Conservation (phyloP, 2,888 invertebrate species). For the Bellardia pandia region DNA sequence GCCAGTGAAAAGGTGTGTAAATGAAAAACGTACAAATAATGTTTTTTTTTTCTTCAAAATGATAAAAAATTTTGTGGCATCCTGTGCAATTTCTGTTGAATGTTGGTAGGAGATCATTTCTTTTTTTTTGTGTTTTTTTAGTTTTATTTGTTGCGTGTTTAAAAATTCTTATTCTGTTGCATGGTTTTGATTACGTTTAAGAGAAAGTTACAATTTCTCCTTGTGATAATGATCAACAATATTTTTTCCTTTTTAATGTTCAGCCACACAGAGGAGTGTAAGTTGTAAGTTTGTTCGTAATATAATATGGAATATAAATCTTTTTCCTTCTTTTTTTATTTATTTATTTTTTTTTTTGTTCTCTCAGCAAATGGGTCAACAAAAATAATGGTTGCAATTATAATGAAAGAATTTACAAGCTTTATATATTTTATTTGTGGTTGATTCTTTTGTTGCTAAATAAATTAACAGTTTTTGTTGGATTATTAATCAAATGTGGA, state of each 20-base stretch:
- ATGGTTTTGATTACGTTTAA: conserved; percentile 62
- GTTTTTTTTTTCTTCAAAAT: conserved; percentile 2
- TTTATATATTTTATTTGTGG: conserved; percentile 14
- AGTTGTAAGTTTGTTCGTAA: conserved; percentile 39
- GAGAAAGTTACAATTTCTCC: conserved; percentile 73
- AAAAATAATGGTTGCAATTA: conserved; percentile 61
- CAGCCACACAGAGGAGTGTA: conserved; percentile 38
- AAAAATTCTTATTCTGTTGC: conserved; percentile 63
- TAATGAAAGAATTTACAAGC: conserved; percentile 54
- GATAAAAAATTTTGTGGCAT: conserved; percentile 50
- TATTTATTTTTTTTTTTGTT: conserved; percentile 13
- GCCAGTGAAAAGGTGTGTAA: conserved; percentile 37
- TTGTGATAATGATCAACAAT: conserved; percentile 66
- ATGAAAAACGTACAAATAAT: not conserved
- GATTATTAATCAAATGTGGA: conserved; percentile 41
- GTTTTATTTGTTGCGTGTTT: conserved; percentile 45
- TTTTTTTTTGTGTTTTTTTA: not conserved
- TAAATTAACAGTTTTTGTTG: conserved; percentile 25
- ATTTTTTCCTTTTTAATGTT: conserved; percentile 66
- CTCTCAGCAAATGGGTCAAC: conserved; percentile 67
- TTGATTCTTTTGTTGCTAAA: conserved; percentile 10
- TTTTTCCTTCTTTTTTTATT: conserved; percentile 18
- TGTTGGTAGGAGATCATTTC: conserved; percentile 24
- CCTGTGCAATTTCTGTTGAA: conserved; percentile 40
- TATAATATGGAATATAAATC: conserved; percentile 64